Conservation (phyloP, 2,888 invertebrate species). For the Sinohyriopsis cumingii region DNA sequence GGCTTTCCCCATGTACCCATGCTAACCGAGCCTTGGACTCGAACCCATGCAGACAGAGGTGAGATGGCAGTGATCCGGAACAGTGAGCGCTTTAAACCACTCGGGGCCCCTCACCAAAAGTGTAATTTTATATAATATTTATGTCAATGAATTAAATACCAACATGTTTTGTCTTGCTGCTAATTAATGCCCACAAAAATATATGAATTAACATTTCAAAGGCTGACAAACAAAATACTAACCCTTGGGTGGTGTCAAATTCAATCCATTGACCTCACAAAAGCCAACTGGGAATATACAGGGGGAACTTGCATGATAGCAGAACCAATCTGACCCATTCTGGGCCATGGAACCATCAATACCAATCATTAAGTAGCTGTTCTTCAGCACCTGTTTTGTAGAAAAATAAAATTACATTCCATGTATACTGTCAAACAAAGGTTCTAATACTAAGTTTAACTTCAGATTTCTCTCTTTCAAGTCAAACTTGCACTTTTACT, state of each 20-base stretch:
- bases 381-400: slow-evolving; percentile 81
- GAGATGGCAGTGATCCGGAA: too few relatives aligned
- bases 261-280: slow-evolving; percentile 86
- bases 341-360: slow-evolving; percentile 86
- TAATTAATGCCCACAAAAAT: too few relatives aligned
- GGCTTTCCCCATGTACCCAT: too few relatives aligned
- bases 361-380: slow-evolving; percentile 95
- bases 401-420: not conserved
- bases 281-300: slow-evolving; percentile 97
- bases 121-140: not conserved
- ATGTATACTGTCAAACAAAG: not conserved
- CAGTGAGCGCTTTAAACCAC: too few relatives aligned
- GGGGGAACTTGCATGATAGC: slow-evolving; percentile 94
- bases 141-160: not conserved
- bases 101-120: too few relatives aligned
- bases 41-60: too few relatives aligned
- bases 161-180: not conserved
- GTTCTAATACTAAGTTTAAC: too few relatives aligned
- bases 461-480: too few relatives aligned
- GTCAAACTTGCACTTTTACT: too few relatives aligned
- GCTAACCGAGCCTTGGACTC: too few relatives aligned
- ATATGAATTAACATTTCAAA: too few relatives aligned
- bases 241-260: slow-evolving; percentile 88
- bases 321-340: slow-evolving; percentile 94
- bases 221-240: slow-evolving; percentile 1